Percentiles rank a stretch among this genome's conserved stretches.
Conservation (phyloP, 2,888 invertebrate genomes). For the Lasioglossum villosulum region DNA sequence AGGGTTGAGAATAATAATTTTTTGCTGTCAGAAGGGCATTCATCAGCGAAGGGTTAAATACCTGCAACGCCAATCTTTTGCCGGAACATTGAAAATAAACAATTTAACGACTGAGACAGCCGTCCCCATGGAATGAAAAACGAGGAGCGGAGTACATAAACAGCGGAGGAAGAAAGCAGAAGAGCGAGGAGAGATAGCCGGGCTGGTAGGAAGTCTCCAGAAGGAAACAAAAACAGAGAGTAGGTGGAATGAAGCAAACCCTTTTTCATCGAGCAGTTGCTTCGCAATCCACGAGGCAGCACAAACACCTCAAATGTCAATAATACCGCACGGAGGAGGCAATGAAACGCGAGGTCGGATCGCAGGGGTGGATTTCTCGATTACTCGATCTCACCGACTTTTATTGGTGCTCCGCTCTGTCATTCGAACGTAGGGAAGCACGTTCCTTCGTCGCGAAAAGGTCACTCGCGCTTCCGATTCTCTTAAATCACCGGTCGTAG, state of each 20-base stretch:
- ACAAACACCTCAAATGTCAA: constrained; percentile 23
- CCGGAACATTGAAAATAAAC: background rate
- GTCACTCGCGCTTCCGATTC: constrained; percentile 23
- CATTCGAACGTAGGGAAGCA: constrained; percentile 40
- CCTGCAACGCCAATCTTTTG: no score
- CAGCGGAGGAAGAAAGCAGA: background rate
- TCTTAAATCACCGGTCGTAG: constrained; percentile 41
- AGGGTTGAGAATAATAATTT: background rate
- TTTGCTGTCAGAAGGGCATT: background rate
- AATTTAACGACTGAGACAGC: background rate
- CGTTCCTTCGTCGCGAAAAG: constrained; percentile 21
- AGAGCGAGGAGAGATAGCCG: background rate
- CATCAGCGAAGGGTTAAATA: background rate
- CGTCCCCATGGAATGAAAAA: background rate
- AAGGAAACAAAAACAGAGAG: constrained; percentile 11
- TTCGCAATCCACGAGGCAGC: constrained; percentile 25
- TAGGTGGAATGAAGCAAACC: background rate
- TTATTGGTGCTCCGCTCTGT: constrained; percentile 67
- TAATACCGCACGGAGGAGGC: constrained; percentile 13
- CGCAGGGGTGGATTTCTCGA: constrained; percentile 61
- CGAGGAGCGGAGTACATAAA: background rate
- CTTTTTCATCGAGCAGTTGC: constrained; percentile 18
- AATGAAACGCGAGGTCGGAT: constrained; percentile 39
- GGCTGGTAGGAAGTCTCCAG: background rate
- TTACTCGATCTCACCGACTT: constrained; percentile 63